Evolutionary conservation across 2,113 vertebrate species (phyloP).

Genomic region (Otis tarda): DNA sequence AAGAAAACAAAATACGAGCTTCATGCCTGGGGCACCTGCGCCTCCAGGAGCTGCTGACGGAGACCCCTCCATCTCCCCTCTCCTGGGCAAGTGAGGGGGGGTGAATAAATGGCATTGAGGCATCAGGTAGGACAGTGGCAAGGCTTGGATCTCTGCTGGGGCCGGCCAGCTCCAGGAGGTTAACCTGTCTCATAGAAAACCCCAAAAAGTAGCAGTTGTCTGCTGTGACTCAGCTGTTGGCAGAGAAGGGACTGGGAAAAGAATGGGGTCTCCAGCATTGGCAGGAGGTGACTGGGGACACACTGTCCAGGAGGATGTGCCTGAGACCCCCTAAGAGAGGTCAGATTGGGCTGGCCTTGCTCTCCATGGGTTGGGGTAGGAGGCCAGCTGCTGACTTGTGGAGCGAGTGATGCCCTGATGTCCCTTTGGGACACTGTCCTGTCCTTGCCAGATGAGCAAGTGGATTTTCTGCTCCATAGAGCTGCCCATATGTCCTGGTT

Average conservation of each 20-base stretch:
- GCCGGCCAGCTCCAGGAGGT: not conserved
- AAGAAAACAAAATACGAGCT: not conserved
- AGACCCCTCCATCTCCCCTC: not conserved
- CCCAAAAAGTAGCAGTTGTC: not conserved
- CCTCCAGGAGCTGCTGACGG: not conserved
- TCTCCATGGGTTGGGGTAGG: not conserved
- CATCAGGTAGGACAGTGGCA: not conserved
- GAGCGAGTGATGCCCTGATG: not conserved
- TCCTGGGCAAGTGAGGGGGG: accelerated
- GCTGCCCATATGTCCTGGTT: no score
- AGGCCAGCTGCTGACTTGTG: not conserved
- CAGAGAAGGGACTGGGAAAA: not conserved
- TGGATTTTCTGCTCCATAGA: not conserved
- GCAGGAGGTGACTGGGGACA: not conserved
- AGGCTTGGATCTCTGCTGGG: not conserved
- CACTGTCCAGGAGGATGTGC: not conserved
- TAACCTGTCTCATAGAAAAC: not conserved
- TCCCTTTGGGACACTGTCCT: not conserved
- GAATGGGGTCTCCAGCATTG: accelerated
- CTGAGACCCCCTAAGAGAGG: not conserved
- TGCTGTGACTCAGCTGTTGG: not conserved
- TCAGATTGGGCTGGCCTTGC: not conserved
- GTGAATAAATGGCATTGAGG: not conserved
- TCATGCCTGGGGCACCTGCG: not conserved
- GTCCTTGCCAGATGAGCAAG: not conserved